A percentile compares a stretch with the other conserved stretches of the same genome.
These are phyloP conservation scores for Ramphastos sulfuratus DNA, from an alignment of 2,113 vertebrate species.

Conservation along the genomic window DNA sequence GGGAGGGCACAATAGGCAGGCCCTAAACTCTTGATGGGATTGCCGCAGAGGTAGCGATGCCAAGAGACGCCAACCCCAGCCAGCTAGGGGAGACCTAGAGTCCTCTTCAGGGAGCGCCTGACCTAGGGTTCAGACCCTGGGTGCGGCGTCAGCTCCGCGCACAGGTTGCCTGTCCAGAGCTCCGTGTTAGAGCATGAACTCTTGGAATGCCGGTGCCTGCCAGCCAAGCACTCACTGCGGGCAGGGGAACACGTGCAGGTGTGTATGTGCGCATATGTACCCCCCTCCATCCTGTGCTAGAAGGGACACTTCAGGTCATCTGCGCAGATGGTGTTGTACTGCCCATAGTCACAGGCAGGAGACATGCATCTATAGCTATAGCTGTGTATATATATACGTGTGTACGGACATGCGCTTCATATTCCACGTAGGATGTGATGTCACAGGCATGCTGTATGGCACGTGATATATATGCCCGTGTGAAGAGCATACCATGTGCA, in stretches of 20 bases:
- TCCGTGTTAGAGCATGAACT: constrained; percentile 30
- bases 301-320: background rate
- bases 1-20: constrained; percentile 76
- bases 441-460: background rate
- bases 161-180: constrained; percentile 23
- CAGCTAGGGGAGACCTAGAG: background rate
- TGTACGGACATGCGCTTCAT: background rate
- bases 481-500: background rate
- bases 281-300: background rate
- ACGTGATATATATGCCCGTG: background rate
- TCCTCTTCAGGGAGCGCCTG: background rate
- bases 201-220: constrained; percentile 40
- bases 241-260: background rate
- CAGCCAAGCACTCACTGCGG: background rate
- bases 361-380: background rate
- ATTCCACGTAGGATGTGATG: background rate
- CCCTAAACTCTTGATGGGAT: constrained; percentile 17
- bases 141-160: background rate
- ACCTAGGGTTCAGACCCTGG: background rate
- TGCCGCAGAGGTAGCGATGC: constrained; percentile 34
- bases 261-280: background rate
- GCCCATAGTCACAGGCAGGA: background rate
- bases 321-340: background rate
- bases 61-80: background rate
- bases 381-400: background rate